These are phyloP conservation scores for Lepidostoma basale DNA, from an alignment of 1,140 invertebrate species.

Conservation along the genomic window DNA sequence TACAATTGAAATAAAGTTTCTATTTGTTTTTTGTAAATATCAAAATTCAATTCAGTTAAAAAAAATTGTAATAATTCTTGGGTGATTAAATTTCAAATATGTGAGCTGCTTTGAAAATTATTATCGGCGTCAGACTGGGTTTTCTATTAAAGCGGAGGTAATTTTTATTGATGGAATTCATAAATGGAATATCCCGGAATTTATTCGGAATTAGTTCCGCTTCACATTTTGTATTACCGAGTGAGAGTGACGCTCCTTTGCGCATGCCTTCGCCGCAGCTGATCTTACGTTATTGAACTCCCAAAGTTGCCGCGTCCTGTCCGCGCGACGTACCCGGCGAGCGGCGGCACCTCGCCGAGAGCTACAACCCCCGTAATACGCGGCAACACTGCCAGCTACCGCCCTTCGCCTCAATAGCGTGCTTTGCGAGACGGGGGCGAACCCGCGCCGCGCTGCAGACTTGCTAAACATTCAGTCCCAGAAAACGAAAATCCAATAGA, in stretches of 20 bases:
- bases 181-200: background rate
- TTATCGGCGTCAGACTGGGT: background rate
- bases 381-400: too few relatives aligned
- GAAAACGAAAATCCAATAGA: conserved; percentile 4
- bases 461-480: conserved; percentile 1
- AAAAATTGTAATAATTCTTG: too few relatives aligned
- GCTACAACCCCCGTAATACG: background rate
- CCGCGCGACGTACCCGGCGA: background rate
- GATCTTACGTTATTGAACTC: conserved; percentile 26
- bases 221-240: background rate
- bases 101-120: background rate
- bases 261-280: background rate
- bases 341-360: background rate
- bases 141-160: background rate
- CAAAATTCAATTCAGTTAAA: too few relatives aligned
- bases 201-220: background rate
- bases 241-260: conserved; percentile 1
- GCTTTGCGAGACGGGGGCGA: background rate
- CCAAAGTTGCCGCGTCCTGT: conserved; percentile 6
- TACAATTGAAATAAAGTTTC: too few relatives aligned
- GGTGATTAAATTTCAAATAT: too few relatives aligned
- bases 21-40: too few relatives aligned
- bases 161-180: background rate
- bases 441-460: background rate
- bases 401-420: background rate